Evolutionary conservation across 2,113 vertebrate genomes (phyloP), one percentile per base, ranked within the genome.

Genomic region (Eublepharis macularius): DNA sequence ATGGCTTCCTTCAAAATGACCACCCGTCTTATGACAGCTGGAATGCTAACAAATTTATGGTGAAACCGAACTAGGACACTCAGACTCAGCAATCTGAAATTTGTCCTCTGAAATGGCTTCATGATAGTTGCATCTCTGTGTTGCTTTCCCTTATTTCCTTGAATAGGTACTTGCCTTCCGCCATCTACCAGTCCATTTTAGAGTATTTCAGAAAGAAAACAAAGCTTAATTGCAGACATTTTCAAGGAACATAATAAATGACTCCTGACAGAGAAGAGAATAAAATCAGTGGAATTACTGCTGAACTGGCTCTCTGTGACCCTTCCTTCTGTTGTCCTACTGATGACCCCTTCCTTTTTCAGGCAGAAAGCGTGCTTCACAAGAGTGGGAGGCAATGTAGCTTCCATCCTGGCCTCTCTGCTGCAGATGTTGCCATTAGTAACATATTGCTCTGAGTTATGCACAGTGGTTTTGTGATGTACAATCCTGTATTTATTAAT

Each of bases 361-460:
- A 94, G 72, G 90, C 84, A 95, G 92, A 92, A 94, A 92, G 93
- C 88, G 66, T 88, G 90, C 84, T 92, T 83, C 87, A 85, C 86
- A 92, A 83, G 93, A 93, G 92, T 88, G 92, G 94, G 92, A 94
- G 93, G 92, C 87, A 91, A 78, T 75, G 1, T 83, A 82, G 87
- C 89, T 94, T 92, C 91, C 89, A 94, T 80, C 84, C 88, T 91
- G 91, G 84, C 91, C 94, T 87, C 91, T 0, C 1, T 92, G 78
- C 84, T 76, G 84, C 83, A 88, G 92, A 88, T 79, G 86, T 80
- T 95, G 93, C 92, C 94, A 95, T 92, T 92, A 92, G 88, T 92
- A 95, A 95, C 91, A 95, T 93, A 92, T 88, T 90, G 88, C 81
- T 89, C 88, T 90, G 92, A 93, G 88, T 93, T 93, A 93, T 90